Conservation (phyloP, 2,113 vertebrate species). For the Leuciscus idus region DNA sequence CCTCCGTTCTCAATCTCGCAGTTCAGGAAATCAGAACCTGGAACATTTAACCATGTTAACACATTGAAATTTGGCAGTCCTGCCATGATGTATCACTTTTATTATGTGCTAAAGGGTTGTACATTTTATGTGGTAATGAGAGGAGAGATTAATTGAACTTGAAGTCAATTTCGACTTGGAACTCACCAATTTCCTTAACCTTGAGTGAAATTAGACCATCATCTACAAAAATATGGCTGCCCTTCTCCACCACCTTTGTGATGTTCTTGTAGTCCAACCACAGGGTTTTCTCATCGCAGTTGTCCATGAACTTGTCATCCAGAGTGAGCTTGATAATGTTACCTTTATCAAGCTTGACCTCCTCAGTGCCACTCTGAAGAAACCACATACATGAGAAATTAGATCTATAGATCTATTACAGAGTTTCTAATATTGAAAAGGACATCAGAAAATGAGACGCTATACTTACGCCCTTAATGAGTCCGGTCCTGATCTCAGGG, state of each 20-base stretch:
- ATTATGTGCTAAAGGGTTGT: background rate
- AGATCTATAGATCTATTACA: background rate
- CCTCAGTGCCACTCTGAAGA: conserved; percentile 89
- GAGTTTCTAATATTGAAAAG: background rate
- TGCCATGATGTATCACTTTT: background rate
- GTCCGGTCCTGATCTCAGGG: conserved; percentile 96
- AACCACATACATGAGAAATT: background rate
- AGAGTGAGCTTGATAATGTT: conserved; percentile 86
- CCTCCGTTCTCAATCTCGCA: conserved; percentile 92
- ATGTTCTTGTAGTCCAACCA: conserved; percentile 99
- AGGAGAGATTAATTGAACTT: background rate
- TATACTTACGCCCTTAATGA: conserved; percentile 93
- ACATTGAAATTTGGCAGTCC: background rate
- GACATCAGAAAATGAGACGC: background rate
- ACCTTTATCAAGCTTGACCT: conserved; percentile 93
- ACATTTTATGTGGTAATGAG: background rate
- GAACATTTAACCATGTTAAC: background rate
- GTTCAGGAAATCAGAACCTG: conserved; percentile 83
- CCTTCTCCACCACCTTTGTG: conserved; percentile 85
- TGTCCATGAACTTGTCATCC: conserved; percentile 87
- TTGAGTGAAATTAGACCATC: conserved; percentile 94
- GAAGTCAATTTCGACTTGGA: background rate
- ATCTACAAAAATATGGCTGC: conserved; percentile 89
- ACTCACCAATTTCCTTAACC: conserved; percentile 88
- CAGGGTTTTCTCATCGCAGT: conserved; percentile 86